Percentiles rank a stretch among this genome's conserved stretches.
These are phyloP conservation scores for Pachliopta kotzebuea DNA, from an alignment of 2,888 invertebrate species.

Conservation along the genomic window DNA sequence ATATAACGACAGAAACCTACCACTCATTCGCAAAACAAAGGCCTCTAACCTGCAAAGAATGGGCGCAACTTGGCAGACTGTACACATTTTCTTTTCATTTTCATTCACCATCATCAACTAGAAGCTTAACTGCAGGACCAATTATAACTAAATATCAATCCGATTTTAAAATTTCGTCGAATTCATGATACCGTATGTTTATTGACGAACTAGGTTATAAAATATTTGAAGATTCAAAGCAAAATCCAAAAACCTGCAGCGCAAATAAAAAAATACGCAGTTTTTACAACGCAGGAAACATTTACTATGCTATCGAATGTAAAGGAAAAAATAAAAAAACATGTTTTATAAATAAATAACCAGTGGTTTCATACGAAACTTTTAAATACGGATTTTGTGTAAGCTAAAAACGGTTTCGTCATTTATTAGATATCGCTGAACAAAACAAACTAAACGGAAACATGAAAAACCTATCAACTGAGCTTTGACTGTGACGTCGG, in stretches of 20 bases:
- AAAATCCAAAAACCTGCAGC: background rate
- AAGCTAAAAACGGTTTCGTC: slow-evolving; percentile 11
- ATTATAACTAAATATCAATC: too few species aligned
- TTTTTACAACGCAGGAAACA: background rate
- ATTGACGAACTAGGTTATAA: too few species aligned
- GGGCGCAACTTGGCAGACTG: too few species aligned
- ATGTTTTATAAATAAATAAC: background rate
- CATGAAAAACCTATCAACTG: slow-evolving; percentile 41
- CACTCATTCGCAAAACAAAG: too few species aligned
- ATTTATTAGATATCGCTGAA: slow-evolving; percentile 33
- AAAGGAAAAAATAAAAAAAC: background rate
- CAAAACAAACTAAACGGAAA: slow-evolving; percentile 36
- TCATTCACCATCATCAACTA: too few species aligned
- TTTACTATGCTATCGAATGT: background rate
- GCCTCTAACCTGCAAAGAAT: too few species aligned
- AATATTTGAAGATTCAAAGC: too few species aligned
- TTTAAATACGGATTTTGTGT: background rate
- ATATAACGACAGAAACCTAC: too few species aligned
- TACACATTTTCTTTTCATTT: too few species aligned
- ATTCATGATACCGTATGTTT: too few species aligned
- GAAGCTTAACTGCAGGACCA: too few species aligned
- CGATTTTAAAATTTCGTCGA: too few species aligned
- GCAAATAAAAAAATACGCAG: background rate
- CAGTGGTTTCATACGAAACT: background rate
- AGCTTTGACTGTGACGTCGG: slow-evolving; percentile 31